Conservation (phyloP, 2,888 invertebrate genomes). For the Spicauda simplicius region DNA sequence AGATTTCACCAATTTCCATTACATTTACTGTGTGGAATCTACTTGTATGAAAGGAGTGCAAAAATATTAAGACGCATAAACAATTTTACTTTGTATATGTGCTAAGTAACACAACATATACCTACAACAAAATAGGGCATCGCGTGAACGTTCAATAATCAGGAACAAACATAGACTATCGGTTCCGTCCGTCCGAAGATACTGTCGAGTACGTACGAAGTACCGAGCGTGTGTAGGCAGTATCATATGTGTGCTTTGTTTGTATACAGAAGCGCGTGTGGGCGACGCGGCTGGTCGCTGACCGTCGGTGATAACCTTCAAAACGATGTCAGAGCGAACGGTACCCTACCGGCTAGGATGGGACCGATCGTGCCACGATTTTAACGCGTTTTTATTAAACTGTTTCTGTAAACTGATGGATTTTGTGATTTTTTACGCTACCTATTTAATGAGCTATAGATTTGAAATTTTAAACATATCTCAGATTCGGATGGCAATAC, state of each 20-base stretch:
- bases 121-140: conserved; percentile 2
- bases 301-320: conserved; percentile 78
- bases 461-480: too few species aligned
- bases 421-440: too few species aligned
- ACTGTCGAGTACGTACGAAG: conserved; percentile 49
- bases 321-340: conserved; percentile 76
- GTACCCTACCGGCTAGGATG: conserved; percentile 49
- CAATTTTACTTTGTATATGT: background rate
- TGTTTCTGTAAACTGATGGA: too few species aligned
- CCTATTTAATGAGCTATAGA: too few species aligned
- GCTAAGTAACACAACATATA: background rate
- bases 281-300: conserved; percentile 81
- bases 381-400: background rate
- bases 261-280: conserved; percentile 65
- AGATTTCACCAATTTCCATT: too few species aligned
- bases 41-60: too few species aligned
- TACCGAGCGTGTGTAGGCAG: conserved; percentile 32
- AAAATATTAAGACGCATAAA: too few species aligned
- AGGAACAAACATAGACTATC: conserved; percentile 65
- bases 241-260: conserved; percentile 53
- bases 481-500: too few species aligned
- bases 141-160: conserved; percentile 43
- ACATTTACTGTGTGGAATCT: too few species aligned
- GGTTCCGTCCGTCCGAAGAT: conserved; percentile 58
- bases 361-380: conserved; percentile 29